phyloP scores from a whole-genome alignment of 2,113 vertebrate species.

The Egretta garzetta region DNA sequence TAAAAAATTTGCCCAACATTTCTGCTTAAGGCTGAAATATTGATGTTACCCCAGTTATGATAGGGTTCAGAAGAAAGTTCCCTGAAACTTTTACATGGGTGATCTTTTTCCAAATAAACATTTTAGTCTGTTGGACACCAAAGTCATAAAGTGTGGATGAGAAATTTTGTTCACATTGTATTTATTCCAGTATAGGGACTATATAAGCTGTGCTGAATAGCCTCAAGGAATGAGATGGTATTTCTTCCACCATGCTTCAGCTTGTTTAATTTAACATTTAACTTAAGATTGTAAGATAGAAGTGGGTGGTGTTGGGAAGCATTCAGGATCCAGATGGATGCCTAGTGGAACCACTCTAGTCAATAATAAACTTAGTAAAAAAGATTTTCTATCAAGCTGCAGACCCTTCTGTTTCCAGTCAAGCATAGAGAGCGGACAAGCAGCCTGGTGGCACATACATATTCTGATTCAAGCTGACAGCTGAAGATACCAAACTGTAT shows the following conservation, averaged over 20 bases:
- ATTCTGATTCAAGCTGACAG: not conserved
- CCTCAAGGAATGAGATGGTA: not conserved
- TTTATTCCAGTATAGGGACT: not conserved
- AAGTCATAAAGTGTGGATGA: not conserved
- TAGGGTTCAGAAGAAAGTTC: not conserved
- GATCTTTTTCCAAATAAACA: not conserved
- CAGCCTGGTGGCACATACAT: not conserved
- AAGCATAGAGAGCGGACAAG: not conserved
- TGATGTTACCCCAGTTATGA: not conserved
- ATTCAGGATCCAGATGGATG: constrained; percentile 20
- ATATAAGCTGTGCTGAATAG: not conserved
- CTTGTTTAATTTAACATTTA: constrained; percentile 15
- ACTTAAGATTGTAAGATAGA: constrained; percentile 3
- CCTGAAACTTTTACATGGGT: not conserved
- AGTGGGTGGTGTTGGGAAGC: constrained; percentile 30
- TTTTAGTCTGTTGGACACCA: not conserved
- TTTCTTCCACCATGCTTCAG: not conserved
- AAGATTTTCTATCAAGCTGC: not conserved
- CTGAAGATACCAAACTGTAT: not conserved
- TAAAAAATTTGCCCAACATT: not conserved
- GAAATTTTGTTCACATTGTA: not conserved
- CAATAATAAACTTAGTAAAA: constrained; percentile 48
- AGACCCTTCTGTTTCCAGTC: constrained; percentile 41
- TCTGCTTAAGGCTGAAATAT: not conserved
- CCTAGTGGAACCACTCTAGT: constrained; percentile 1